A percentile compares a stretch with the other conserved stretches of the same genome.
These are phyloP conservation scores for roundworm (Caenorhabditis elegans) DNA, from an alignment of 1,140 invertebrate genomes.

Conservation along the genomic window WBcel235 BX284604.4:4529501-4530000, in stretches of 20 bases:
- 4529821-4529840: no score
- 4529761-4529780: no score
- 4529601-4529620: not conserved
- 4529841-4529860: no score
- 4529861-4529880: no score
- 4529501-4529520: not conserved
- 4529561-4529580: not conserved
- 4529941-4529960: not conserved
- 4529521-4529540: not conserved
- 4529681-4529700: no score
- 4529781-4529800: no score
- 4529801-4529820: no score
- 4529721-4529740: no score
- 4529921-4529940: not conserved
- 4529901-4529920: no score
- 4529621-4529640: not conserved
- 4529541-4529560: not conserved
- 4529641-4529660: not conserved
- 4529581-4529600: not conserved
- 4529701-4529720: no score
- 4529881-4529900: no score
- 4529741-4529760: no score
- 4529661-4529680: not conserved
- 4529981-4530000: not conserved
- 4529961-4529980: constrained; percentile 14